These are phyloP conservation scores for Helogale parvula DNA, from an alignment of 2,113 vertebrate species.

Conservation along the genomic window DNA sequence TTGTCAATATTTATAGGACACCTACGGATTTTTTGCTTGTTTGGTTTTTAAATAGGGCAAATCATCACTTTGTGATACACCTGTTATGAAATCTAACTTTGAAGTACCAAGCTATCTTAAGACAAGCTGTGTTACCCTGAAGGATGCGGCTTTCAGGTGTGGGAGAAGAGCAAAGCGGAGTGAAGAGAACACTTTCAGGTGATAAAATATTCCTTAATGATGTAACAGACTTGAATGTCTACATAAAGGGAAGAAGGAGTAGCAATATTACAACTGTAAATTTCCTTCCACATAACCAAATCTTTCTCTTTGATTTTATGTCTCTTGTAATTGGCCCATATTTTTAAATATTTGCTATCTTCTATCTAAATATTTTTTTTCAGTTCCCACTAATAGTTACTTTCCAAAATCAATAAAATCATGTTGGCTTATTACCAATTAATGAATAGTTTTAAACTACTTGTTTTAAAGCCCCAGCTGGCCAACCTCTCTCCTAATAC, in stretches of 20 bases:
- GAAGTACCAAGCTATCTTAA: neutral
- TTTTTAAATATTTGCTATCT: neutral
- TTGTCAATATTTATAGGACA: neutral
- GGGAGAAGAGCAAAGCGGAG: neutral
- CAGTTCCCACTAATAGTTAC: neutral
- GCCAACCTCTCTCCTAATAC: neutral
- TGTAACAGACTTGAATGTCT: neutral
- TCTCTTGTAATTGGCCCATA: neutral
- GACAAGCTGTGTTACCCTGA: neutral
- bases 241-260: neutral
- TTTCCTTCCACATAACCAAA: neutral
- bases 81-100: neutral
- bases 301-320: neutral
- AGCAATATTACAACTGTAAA: neutral
- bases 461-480: neutral
- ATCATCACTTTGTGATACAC: neutral
- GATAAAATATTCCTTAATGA: neutral
- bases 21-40: neutral
- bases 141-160: neutral
- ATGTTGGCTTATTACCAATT: neutral
- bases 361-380: neutral
- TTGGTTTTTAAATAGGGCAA: conserved; percentile 20
- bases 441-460: neutral
- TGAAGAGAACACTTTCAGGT: neutral
- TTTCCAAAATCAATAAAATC: neutral